These are phyloP conservation scores for Petrosia ficiformis DNA, from an alignment of 37 sponge, comb jelly and placozoan species.

Conservation along the genomic window DNA sequence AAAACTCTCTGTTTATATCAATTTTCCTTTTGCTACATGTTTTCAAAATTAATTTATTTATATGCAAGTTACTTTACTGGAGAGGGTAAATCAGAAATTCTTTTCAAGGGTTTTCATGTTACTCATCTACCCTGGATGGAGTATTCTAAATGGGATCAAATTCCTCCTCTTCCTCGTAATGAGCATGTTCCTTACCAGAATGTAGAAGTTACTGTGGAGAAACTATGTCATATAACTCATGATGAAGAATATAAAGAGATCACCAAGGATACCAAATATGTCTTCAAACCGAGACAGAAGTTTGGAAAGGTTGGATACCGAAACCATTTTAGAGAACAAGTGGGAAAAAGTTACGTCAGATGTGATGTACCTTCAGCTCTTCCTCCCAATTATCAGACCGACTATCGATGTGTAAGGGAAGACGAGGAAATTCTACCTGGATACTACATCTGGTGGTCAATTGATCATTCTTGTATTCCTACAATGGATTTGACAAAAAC, in stretches of 20 bases:
- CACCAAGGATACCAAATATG: not conserved
- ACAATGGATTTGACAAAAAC: not conserved
- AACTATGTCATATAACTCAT: slow-evolving; percentile 2
- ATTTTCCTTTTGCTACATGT: no score
- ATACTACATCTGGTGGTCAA: slow-evolving; percentile 5
- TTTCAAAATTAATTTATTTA: no score
- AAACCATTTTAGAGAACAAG: not conserved
- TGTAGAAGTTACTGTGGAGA: not conserved
- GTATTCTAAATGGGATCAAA: not conserved
- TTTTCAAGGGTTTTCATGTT: not conserved
- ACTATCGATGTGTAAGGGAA: not conserved
- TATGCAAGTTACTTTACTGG: no score
- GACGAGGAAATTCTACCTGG: not conserved
- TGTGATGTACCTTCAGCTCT: not conserved
- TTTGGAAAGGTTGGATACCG: no score
- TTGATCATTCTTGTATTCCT: not conserved
- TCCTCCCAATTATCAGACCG: not conserved
- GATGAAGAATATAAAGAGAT: not conserved
- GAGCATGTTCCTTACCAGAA: not conserved
- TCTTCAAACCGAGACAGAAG: slow-evolving; percentile 4
- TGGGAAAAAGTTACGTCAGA: not conserved
- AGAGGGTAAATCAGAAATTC: no score
- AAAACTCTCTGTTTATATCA: no score
- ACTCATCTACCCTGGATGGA: slow-evolving; percentile 1
- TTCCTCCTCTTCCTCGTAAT: not conserved